phyloP scores from a whole-genome alignment of 2,888 invertebrate species.

The Acleris emargana region DNA sequence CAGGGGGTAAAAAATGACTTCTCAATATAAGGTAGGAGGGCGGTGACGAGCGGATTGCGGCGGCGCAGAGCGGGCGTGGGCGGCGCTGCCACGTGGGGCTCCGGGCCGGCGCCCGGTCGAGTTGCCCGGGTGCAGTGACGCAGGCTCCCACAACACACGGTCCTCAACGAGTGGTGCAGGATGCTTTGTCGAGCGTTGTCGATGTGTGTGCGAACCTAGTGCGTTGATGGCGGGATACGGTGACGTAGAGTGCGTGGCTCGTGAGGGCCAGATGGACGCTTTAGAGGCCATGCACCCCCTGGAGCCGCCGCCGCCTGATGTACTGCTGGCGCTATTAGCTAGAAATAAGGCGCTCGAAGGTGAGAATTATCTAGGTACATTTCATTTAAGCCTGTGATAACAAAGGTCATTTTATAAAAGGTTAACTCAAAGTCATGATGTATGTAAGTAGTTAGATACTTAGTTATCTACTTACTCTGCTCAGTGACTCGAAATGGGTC shows the following conservation, averaged over 20 bases:
- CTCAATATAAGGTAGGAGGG: slow-evolving; percentile 80
- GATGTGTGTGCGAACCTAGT: slow-evolving; percentile 60
- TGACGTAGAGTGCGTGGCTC: slow-evolving; percentile 60
- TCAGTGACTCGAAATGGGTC: neutral
- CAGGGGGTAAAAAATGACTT: slow-evolving; percentile 82
- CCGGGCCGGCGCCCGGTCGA: slow-evolving; percentile 56
- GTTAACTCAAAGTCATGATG: no score
- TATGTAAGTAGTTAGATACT: no score
- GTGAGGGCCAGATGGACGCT: slow-evolving; percentile 62
- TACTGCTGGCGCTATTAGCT: slow-evolving; percentile 91
- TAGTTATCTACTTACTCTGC: neutral
- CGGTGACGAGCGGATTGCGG: slow-evolving; percentile 60
- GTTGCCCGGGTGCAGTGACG: slow-evolving; percentile 42
- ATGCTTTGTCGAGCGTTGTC: slow-evolving; percentile 55
- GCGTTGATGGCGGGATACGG: slow-evolving; percentile 63
- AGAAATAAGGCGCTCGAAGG: slow-evolving; percentile 96
- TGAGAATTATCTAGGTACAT: slow-evolving; percentile 73
- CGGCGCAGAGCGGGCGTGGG: slow-evolving; percentile 74
- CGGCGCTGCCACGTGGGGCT: slow-evolving; percentile 76
- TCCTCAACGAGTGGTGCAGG: slow-evolving; percentile 37
- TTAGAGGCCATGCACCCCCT: slow-evolving; percentile 71
- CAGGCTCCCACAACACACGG: slow-evolving; percentile 57
- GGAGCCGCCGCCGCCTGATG: slow-evolving; percentile 90
- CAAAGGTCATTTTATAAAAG: neutral
- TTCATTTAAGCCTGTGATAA: neutral